Conservation (phyloP, 2,113 vertebrate species). For the Thermophis baileyi region DNA sequence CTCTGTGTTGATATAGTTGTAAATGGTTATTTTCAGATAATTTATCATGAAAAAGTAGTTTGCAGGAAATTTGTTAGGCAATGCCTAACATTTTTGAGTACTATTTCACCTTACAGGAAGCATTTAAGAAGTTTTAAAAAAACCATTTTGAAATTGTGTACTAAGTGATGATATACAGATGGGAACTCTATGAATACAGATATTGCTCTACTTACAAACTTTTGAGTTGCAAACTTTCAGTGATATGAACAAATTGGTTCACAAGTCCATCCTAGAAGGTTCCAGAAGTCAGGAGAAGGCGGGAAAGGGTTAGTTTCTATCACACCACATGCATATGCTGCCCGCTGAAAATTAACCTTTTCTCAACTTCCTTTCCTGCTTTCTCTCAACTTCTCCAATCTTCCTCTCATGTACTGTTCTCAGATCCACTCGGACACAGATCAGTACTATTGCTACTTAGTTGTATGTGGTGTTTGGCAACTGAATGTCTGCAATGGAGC, state of each 20-base stretch:
- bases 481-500: neutral
- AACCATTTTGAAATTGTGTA: neutral
- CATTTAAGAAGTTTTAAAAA: neutral
- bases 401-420: neutral
- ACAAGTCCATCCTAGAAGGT: neutral
- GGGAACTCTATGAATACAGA: neutral
- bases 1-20: neutral
- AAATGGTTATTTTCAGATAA: neutral
- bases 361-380: neutral
- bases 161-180: neutral
- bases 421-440: neutral
- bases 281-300: neutral
- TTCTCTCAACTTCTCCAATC: neutral
- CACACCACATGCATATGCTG: neutral
- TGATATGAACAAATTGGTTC: neutral
- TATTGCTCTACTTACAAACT: neutral
- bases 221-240: neutral
- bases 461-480: neutral
- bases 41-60: neutral
- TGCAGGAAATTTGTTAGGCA: neutral
- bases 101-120: neutral
- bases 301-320: neutral
- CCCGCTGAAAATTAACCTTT: neutral
- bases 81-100: neutral
- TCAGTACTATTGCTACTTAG: neutral